These are phyloP conservation scores for Vidua macroura DNA, from an alignment of 2,113 vertebrate species.

Conservation along the genomic window DNA sequence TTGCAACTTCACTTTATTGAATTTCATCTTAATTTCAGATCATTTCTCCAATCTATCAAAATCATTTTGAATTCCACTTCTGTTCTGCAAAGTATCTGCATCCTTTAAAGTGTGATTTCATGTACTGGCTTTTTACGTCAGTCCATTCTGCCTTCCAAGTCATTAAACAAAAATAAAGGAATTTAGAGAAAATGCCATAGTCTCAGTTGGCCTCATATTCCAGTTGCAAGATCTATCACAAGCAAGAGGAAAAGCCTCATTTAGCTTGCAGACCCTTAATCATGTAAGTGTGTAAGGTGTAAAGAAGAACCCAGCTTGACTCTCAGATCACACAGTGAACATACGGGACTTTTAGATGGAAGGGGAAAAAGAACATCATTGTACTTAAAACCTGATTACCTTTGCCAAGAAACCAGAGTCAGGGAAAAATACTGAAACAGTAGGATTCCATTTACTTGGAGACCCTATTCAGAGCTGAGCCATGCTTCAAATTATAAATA, in stretches of 20 bases:
- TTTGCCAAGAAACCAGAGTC: slow-evolving; percentile 39
- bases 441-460: slow-evolving; percentile 36
- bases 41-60: not conserved
- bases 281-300: slow-evolving; percentile 13
- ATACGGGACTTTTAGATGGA: not conserved
- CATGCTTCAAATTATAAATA: slow-evolving; percentile 44
- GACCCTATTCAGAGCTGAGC: slow-evolving; percentile 46
- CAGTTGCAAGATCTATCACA: not conserved
- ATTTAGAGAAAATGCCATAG: not conserved
- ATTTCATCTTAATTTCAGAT: not conserved
- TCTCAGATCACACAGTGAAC: slow-evolving; percentile 21
- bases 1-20: not conserved
- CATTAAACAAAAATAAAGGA: slow-evolving; percentile 31
- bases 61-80: not conserved
- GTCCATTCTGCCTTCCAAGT: not conserved
- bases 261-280: slow-evolving; percentile 18
- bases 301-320: slow-evolving; percentile 52
- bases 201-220: not conserved
- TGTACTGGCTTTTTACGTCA: not conserved
- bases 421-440: slow-evolving; percentile 31
- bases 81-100: not conserved
- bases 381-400: slow-evolving; percentile 47
- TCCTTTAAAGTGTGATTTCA: not conserved
- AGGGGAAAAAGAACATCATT: slow-evolving; percentile 17
- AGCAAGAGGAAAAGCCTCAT: not conserved